Evolutionary conservation across 2,888 invertebrate species (phyloP).

Genomic region (Heteropelma amictum): DNA sequence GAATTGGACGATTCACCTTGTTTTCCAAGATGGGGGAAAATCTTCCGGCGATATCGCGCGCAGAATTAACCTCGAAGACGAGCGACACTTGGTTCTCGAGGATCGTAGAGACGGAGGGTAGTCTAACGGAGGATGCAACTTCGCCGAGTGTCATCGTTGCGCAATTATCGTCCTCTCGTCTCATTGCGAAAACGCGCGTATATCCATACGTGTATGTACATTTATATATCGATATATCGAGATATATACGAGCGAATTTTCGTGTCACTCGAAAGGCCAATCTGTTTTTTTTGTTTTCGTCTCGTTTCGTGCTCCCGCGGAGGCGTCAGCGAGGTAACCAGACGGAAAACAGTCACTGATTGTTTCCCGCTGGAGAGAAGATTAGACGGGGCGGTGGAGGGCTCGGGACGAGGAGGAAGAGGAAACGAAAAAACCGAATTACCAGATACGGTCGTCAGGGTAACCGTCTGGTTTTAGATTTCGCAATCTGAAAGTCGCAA

Average conservation of each 20-base stretch:
- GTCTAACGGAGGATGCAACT: constrained; percentile 31
- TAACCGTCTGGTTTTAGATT: constrained; percentile 37
- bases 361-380: constrained; percentile 28
- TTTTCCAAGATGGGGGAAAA: constrained; percentile 39
- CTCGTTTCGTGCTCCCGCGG: neutral
- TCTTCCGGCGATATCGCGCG: constrained; percentile 17
- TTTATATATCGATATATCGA: neutral
- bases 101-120: constrained; percentile 47
- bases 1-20: constrained; percentile 40
- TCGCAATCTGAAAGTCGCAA: constrained; percentile 49
- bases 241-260: neutral
- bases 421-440: constrained; percentile 7
- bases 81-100: constrained; percentile 46
- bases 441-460: constrained; percentile 51
- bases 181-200: too few species aligned
- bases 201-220: constrained; percentile 3
- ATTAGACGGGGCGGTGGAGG: too few species aligned
- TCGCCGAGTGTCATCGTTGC: constrained; percentile 31
- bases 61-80: constrained; percentile 51
- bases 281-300: too few species aligned
- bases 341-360: constrained; percentile 26
- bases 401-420: constrained; percentile 27
- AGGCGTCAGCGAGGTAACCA: neutral
- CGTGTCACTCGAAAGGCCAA: constrained; percentile 21
- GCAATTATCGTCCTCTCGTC: constrained; percentile 46